Base-by-base conservation (phyloP, 2,888 invertebrate genomes). In the Orchesella flavescens region DNA sequence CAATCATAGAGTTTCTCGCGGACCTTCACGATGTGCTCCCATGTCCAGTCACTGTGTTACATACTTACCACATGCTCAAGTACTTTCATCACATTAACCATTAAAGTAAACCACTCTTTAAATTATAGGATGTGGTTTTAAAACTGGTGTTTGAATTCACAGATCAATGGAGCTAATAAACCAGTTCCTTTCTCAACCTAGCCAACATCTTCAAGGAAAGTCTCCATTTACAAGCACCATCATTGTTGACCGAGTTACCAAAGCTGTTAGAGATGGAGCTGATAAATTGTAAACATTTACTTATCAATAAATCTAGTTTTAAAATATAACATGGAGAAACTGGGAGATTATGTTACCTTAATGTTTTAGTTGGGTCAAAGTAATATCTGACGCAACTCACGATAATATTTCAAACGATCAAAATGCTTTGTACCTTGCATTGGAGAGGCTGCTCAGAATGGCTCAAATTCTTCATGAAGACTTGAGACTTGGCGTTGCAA, bases 51-150 rank as follows among this genome's bases (percentile, higher is more conserved):
- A 85, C 82, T 1, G 73, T 75, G n/a, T 43, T 82, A 3, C 84
- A 85, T 44, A 81, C 81, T 1, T 84, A 82, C 19, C 77, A 85
- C 66, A 81, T 85, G 77, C 76, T 85, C 24, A 85, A 78, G 85
- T 85, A 76, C 12, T 19, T 49, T 12, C 5, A 15, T 1, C 49
- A n/a, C n/a, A n/a, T n/a, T n/a, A n/a, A n/a, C n/a, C n/a, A n/a
- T n/a, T n/a, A n/a, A n/a, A n/a, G n/a, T n/a, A n/a, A n/a, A n/a
- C n/a, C n/a, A n/a, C n/a, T n/a, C 12, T 49, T 7, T n/a, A 49
- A 34, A 59, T 10, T 49, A 49, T 49, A 7, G 12, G n/a, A 49
- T 2, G 15, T 49, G 2, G 5, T 15, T 49, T 49, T 49, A 15
- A 49, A 15, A 49, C 1, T 12, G 1, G 3, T 49, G 49, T 49